Evolutionary conservation across 2,113 vertebrate species (phyloP).

Genomic region (Thymallus thymallus): DNA sequence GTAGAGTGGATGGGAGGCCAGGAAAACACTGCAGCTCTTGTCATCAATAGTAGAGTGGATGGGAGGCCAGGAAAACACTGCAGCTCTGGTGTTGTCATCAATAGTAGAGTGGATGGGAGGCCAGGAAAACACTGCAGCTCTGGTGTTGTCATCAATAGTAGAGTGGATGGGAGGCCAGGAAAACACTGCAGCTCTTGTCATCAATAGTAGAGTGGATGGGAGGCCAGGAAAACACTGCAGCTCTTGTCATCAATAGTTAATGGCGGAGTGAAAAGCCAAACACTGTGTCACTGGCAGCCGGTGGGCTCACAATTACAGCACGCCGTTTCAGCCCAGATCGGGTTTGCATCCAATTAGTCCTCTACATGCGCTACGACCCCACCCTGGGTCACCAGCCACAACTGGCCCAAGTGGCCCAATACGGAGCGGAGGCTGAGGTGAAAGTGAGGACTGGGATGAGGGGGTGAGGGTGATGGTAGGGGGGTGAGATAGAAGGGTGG

Average conservation of each 20-base stretch:
- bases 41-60: constrained; percentile 49
- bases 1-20: constrained; percentile 33
- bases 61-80: constrained; percentile 45
- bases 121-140: constrained; percentile 50
- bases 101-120: constrained; percentile 32
- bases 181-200: constrained; percentile 57
- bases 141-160: constrained; percentile 59
- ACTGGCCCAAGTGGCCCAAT: constrained; percentile 36
- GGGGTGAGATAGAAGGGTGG: background rate
- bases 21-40: constrained; percentile 53
- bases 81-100: constrained; percentile 63
- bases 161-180: constrained; percentile 37
- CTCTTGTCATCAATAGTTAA: constrained; percentile 68
- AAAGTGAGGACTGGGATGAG: background rate
- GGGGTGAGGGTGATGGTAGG: background rate
- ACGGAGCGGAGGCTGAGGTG: constrained; percentile 25
- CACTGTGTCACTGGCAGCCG: constrained; percentile 42
- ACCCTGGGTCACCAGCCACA: constrained; percentile 56
- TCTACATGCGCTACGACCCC: constrained; percentile 49
- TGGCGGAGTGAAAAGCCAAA: constrained; percentile 50
- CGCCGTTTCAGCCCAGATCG: constrained; percentile 48
- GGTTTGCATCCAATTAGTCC: constrained; percentile 62
- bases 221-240: constrained; percentile 48
- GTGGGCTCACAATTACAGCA: constrained; percentile 65
- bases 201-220: constrained; percentile 40